Conservation (phyloP, 2,888 invertebrate species). For the Nowickia ferox region DNA sequence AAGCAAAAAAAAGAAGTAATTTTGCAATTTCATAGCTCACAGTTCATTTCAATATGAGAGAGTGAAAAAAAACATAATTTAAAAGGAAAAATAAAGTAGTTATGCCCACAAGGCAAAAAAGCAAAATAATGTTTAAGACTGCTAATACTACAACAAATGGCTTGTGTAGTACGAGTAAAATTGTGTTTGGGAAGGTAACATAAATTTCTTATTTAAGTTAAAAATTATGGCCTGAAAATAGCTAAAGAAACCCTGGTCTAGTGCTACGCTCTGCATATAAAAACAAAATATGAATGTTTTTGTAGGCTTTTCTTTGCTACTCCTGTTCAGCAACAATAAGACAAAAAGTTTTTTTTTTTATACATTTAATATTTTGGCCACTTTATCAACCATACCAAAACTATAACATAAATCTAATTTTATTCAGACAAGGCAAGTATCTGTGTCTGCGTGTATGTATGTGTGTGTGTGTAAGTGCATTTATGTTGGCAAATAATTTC, state of each 20-base stretch:
- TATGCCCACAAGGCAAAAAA: slow-evolving; percentile 45
- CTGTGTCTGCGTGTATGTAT: slow-evolving; percentile 27
- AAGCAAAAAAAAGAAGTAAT: slow-evolving; percentile 17
- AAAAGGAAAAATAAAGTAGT: slow-evolving; percentile 25
- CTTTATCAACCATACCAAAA: slow-evolving; percentile 71
- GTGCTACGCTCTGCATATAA: slow-evolving; percentile 18
- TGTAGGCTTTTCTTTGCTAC: slow-evolving; percentile 33
- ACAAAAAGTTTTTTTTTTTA: slow-evolving; percentile 2
- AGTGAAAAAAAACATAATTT: background rate
- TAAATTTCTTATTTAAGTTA: slow-evolving; percentile 63
- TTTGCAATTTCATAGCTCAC: slow-evolving; percentile 55
- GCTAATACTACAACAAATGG: slow-evolving; percentile 37
- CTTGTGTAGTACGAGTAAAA: background rate
- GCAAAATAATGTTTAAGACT: slow-evolving; percentile 43
- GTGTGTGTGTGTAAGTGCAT: slow-evolving; percentile 27
- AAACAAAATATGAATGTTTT: slow-evolving; percentile 19
- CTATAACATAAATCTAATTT: slow-evolving; percentile 72
- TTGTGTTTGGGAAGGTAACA: slow-evolving; percentile 39
- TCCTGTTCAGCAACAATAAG: background rate
- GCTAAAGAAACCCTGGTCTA: slow-evolving; percentile 2
- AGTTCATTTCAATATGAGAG: slow-evolving; percentile 48
- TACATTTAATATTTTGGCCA: slow-evolving; percentile 38
- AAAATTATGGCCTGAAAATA: slow-evolving; percentile 57
- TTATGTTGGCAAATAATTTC: slow-evolving; percentile 73
- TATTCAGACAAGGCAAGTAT: slow-evolving; percentile 23